Base-by-base conservation (phyloP, 2,888 invertebrate genomes). In the Habrosyne pyritoides region DNA sequence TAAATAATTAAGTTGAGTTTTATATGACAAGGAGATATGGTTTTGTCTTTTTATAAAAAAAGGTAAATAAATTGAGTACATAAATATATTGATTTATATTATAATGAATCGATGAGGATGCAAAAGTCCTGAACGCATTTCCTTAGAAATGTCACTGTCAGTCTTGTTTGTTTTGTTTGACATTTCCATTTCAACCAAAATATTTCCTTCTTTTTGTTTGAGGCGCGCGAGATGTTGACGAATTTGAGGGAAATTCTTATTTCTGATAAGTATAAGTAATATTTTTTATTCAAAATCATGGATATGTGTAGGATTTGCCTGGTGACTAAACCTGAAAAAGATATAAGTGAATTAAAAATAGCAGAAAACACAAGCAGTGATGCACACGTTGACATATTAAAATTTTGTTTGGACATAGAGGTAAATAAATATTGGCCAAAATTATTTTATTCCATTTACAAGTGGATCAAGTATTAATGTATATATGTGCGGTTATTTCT, bases 321-420 rank as follows among this genome's bases (percentile, higher is more conserved):
- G 8, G 59, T 66, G 47, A 61, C 47, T 49, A 66, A 67, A 7
- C 72, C 75, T 2, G 66, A 68, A n/a, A 86, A 75, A 56, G 75
- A 87, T 58, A 76, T 88, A 53, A 62, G 60, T 42, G 66, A 81
- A 46, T 54, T 81, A 55, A 64, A 76, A 54, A 61, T 57, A 47
- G 57, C 59, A 51, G 67, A 71, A 59, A 68, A 73, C 30, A 69
- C 54, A 22, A 60, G 63, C 21, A 67, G 56, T 10, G 67, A 72
- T 60, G 75, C 61, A 53, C 80, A 68, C 52, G 52, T 60, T 28
- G 81, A 87, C 22, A 76, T 87, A 47, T 70, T 87, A 54, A 57
- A 73, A 66, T 88, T 85, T 77, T 88, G 88, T 64, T 71, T 90
- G 59, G 77, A 81, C 65, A 83, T 87, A 61, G 64, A 83, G 81